Conservation (phyloP, 2,797 vertebrate genomes). For the Phrynocephalus guinanensis region DNA sequence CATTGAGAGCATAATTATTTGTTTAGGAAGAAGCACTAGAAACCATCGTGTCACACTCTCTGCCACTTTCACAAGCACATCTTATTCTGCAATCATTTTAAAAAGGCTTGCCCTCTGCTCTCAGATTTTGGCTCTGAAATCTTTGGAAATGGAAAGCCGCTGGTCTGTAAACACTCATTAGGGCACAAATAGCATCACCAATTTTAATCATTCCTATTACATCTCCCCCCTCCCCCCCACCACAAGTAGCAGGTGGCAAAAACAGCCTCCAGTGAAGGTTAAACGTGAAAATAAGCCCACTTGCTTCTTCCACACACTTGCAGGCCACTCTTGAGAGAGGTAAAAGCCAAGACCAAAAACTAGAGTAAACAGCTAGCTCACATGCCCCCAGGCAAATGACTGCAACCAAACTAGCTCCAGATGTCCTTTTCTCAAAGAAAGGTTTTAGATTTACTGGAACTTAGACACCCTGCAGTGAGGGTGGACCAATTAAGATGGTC, state of each 20-base stretch:
- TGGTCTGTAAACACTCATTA: no score
- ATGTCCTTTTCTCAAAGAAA: neutral
- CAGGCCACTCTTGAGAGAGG: rapidly evolving
- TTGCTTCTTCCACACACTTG: neutral
- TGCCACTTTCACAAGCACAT: no score
- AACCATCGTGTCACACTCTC: no score
- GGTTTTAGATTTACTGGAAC: no score
- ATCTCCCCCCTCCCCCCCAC: neutral
- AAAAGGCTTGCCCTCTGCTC: no score
- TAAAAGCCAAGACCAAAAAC: neutral
- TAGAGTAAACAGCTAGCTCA: neutral
- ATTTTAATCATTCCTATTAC: neutral
- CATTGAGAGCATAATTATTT: no score
- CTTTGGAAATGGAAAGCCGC: no score
- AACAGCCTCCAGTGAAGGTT: neutral
- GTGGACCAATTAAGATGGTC: no score
- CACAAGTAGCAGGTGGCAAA: neutral
- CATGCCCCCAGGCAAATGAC: neutral
- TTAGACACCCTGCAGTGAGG: no score
- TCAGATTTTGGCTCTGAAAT: no score
- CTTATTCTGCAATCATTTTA: no score
- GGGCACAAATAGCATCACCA: neutral
- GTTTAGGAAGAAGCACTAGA: no score
- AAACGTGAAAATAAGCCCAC: neutral
- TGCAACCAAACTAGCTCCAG: neutral